Percentiles rank a stretch among this genome's conserved stretches.
Evolutionary conservation across 1,140 invertebrate species (phyloP).

Genomic region (Phortica variegata): DNA sequence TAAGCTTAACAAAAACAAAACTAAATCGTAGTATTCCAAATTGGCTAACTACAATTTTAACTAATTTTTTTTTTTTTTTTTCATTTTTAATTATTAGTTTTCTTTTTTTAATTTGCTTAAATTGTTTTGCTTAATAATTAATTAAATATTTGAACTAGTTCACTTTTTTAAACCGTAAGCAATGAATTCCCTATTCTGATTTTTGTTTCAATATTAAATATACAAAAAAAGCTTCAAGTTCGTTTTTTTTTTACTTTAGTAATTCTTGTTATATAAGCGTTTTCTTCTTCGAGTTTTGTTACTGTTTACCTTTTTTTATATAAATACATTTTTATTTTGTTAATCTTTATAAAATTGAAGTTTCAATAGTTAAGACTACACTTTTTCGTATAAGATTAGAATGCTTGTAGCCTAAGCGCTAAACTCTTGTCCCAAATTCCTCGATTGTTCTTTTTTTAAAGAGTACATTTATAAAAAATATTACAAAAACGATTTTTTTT

Average conservation of each 20-base stretch:
- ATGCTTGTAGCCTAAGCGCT: no score
- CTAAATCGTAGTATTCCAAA: not conserved
- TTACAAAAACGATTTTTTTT: no score
- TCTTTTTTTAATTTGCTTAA: constrained; percentile 9
- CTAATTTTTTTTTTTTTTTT: not conserved
- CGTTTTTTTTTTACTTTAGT: constrained; percentile 11
- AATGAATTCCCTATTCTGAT: not conserved
- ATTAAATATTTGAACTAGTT: constrained; percentile 1
- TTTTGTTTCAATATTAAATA: constrained; percentile 33
- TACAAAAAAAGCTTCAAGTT: constrained; percentile 21
- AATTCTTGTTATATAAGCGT: constrained; percentile 8
- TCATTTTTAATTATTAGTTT: constrained; percentile 2
- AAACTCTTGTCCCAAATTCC: no score
- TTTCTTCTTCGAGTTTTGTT: constrained; percentile 3
- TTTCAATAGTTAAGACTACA: no score
- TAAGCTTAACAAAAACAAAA: not conserved
- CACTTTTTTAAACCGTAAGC: no score
- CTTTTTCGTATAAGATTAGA: no score
- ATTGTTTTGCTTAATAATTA: constrained; percentile 9
- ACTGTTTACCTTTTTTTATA: not conserved
- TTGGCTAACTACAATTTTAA: not conserved
- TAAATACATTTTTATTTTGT: not conserved
- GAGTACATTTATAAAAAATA: no score
- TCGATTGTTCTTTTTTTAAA: no score
- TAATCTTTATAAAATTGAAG: no score